phyloP scores from a whole-genome alignment of 1,140 invertebrate genomes.

The Antheraea mylitta region DNA sequence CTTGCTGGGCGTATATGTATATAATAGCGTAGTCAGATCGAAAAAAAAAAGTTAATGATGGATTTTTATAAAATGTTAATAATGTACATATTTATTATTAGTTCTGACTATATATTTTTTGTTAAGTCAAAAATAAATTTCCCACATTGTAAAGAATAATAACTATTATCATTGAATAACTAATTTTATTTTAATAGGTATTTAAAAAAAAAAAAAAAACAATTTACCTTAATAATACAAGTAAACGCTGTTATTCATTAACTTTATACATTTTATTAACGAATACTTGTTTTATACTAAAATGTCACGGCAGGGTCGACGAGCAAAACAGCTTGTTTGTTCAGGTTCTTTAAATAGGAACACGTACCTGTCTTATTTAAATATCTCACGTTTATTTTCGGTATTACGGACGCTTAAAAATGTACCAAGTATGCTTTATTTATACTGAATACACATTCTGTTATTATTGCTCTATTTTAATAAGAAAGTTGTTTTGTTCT shows the following conservation, averaged over 20 bases:
- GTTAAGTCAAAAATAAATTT: too few species aligned
- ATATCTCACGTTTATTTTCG: conserved; percentile 3
- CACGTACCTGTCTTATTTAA: conserved; percentile 2
- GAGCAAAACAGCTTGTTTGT: not conserved
- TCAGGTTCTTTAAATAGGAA: conserved; percentile 1
- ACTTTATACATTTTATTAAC: not conserved
- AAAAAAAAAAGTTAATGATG: too few species aligned
- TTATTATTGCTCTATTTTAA: not conserved
- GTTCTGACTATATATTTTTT: too few species aligned
- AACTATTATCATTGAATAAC: too few species aligned
- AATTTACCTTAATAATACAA: not conserved
- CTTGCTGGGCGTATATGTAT: too few species aligned
- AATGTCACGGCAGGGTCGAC: not conserved
- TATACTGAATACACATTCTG: not conserved
- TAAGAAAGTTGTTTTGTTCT: not conserved
- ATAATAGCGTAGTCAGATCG: too few species aligned
- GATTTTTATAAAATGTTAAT: too few species aligned
- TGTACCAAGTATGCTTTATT: not conserved
- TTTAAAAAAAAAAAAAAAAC: too few species aligned
- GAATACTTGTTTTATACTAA: not conserved
- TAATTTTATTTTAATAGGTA: too few species aligned
- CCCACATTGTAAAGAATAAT: too few species aligned
- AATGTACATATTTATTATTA: too few species aligned
- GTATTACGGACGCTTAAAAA: conserved; percentile 1
- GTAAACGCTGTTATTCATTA: not conserved